A percentile compares a stretch with the other conserved stretches of the same genome.
Evolutionary conservation across 2,888 invertebrate species (phyloP).

Genomic region (Drosophila trichaetosa): DNA sequence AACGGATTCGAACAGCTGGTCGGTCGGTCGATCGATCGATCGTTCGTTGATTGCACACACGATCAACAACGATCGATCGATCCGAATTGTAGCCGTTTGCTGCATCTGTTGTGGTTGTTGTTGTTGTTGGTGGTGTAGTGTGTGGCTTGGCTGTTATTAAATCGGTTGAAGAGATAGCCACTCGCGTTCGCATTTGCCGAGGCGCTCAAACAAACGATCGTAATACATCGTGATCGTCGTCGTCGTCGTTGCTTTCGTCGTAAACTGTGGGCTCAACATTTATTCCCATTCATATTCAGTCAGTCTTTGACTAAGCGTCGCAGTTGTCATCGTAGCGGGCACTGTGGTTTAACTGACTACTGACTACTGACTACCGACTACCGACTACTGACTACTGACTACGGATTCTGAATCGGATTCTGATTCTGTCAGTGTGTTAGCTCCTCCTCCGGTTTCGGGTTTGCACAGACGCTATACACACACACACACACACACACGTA

Average conservation of each 20-base stretch:
- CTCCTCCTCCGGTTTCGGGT: slow-evolving; percentile 45
- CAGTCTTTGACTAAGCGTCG: slow-evolving; percentile 77
- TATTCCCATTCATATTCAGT: slow-evolving; percentile 63
- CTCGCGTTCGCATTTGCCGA: slow-evolving; percentile 60
- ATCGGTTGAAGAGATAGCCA: slow-evolving; percentile 62
- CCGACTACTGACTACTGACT: slow-evolving; percentile 35
- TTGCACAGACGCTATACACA: slow-evolving; percentile 22
- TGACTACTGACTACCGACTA: slow-evolving; percentile 24
- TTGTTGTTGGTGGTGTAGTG: slow-evolving; percentile 17
- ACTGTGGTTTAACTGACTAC: slow-evolving; percentile 49
- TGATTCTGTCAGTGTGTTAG: slow-evolving; percentile 25
- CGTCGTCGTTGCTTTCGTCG: slow-evolving; percentile 20
- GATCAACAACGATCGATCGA: slow-evolving; percentile 50
- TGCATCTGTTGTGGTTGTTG: slow-evolving; percentile 62
- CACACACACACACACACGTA: slow-evolving; percentile 3
- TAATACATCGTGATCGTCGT: slow-evolving; percentile 43
- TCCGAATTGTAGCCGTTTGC: slow-evolving; percentile 61
- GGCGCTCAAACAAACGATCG: slow-evolving; percentile 36
- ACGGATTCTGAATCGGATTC: slow-evolving; percentile 22
- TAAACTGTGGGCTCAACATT: slow-evolving; percentile 50
- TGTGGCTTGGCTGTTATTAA: slow-evolving; percentile 43
- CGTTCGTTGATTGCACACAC: slow-evolving; percentile 49
- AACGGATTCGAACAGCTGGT: slow-evolving; percentile 78
- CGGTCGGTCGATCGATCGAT: slow-evolving; percentile 37
- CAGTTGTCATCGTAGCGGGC: slow-evolving; percentile 58